Evolutionary conservation across 2,797 vertebrate genomes (phyloP).

Genomic region (Poeciliopsis paucimaculata): DNA sequence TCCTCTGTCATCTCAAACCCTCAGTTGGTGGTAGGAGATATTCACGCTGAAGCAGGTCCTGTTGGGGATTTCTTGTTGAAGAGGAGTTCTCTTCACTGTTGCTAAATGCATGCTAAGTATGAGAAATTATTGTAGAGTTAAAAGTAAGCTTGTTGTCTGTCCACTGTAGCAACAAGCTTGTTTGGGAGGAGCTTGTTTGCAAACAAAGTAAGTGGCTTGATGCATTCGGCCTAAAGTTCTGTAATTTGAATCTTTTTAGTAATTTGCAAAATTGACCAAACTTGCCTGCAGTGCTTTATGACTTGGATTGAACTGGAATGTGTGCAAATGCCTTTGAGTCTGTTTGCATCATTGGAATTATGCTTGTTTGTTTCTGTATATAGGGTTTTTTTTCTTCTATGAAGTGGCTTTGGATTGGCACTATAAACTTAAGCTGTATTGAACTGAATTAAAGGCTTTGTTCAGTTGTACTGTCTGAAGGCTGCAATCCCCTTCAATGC

Average conservation of each 20-base stretch:
- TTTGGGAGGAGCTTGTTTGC: not conserved
- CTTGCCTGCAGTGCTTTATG: not conserved
- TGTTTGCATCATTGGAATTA: not conserved
- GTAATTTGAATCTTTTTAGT: not conserved
- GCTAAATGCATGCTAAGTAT: not conserved
- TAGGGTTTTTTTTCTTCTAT: not conserved
- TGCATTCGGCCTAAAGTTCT: not conserved
- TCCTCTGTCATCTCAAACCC: not conserved
- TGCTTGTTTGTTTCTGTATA: not conserved
- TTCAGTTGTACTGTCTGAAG: slow-evolving; percentile 5
- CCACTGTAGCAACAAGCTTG: not conserved
- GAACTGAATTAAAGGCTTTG: not conserved
- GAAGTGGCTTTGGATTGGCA: not conserved
- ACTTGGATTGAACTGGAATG: not conserved
- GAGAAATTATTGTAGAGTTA: no score
- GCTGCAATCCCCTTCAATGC: not conserved
- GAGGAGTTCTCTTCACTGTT: not conserved
- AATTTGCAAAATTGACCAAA: not conserved
- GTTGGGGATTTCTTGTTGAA: not conserved
- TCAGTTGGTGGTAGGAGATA: no score
- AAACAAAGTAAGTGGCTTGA: not conserved
- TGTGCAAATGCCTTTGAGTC: not conserved
- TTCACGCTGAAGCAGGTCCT: not conserved
- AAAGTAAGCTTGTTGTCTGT: not conserved
- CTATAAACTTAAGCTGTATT: not conserved